Evolutionary conservation across 1,140 invertebrate species (phyloP), one percentile per base, ranked within the genome.

Genomic region (Akabosia matsudoensis): DNA sequence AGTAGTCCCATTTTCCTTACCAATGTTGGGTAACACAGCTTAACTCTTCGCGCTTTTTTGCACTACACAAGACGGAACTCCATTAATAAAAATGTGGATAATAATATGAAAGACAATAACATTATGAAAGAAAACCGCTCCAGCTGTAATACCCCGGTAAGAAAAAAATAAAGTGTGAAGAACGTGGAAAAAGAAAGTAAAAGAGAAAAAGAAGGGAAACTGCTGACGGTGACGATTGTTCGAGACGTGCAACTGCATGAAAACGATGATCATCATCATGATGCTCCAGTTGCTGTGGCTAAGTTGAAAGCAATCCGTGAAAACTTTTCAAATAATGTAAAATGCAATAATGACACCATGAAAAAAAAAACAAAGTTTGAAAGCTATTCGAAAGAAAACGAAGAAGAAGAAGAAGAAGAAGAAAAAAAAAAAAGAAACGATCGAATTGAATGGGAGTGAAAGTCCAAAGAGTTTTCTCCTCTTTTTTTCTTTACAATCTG

Each of bases 281-380:
- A 45, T 45, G 37, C 18, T 45, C n/a, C 7, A 45, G 37, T 45
- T 45, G 37, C 7, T 45, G 37, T 45, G 37, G 37, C 7, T 45
- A n/a, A 45, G 37, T 45, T 45, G 37, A 45, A 45, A 45, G n/a
- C 18, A 45, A 45, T 10, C 37, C 37, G 37, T 45, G 37, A 45
- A 45, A 45, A 45, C 37, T 45, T 45, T 45, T 61, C 14, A 22
- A 61, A 14, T 61, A 61, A 61, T 61, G 54, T 61, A 61, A 61
- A 61, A 61, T 61, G 54, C 24, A 61, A 61, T 61, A 61, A 61
- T 61, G 54, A 22, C 7, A 24, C 54, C 13, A 61, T 61, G 24
- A 14, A 61, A 61, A n/a, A 22, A 22, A 61, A 61, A 7, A 10
- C 37, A 10, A n/a, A n/a, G n/a, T n/a, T n/a, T n/a, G n/a, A n/a